phyloP scores from a whole-genome alignment of 2,888 invertebrate genomes.

The Perithous albicinctus region DNA sequence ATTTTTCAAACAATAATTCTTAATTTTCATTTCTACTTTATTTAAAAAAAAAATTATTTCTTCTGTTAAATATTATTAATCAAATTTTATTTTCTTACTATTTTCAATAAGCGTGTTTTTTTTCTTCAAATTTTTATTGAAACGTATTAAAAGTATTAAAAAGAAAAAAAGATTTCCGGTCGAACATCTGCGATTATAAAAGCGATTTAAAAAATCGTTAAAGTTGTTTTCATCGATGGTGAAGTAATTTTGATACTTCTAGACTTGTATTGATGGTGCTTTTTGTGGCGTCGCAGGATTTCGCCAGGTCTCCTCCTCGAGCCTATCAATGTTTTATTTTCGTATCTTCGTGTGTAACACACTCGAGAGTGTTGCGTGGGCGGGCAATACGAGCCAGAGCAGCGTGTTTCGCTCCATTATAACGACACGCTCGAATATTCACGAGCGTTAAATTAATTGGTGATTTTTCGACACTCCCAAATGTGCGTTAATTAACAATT shows the following conservation, averaged over 20 bases:
- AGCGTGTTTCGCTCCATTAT: slow-evolving; percentile 47
- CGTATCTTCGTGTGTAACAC: slow-evolving; percentile 56
- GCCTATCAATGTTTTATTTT: slow-evolving; percentile 70
- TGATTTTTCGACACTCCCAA: slow-evolving; percentile 43
- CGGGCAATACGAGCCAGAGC: no score
- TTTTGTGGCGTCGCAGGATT: slow-evolving; percentile 46
- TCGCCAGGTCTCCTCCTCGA: slow-evolving; percentile 27
- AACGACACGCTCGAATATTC: slow-evolving; percentile 43
- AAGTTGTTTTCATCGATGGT: slow-evolving; percentile 37
- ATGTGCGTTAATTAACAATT: slow-evolving; percentile 19
- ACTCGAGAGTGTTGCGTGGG: slow-evolving; percentile 59
- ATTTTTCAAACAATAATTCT: no score
- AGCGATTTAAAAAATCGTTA: slow-evolving; percentile 36
- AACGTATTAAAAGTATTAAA: no score
- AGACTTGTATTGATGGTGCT: slow-evolving; percentile 36
- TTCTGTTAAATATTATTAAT: no score
- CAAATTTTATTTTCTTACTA: no score
- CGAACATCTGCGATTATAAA: background rate
- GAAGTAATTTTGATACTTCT: slow-evolving; percentile 31
- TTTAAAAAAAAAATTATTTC: no score
- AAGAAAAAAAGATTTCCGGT: no score
- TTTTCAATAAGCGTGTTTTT: no score
- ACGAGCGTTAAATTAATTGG: slow-evolving; percentile 67
- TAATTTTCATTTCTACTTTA: no score
- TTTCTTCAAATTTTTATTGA: no score